These are phyloP conservation scores for Ostrea edulis DNA, from an alignment of 1,140 invertebrate genomes.

Conservation along the genomic window DNA sequence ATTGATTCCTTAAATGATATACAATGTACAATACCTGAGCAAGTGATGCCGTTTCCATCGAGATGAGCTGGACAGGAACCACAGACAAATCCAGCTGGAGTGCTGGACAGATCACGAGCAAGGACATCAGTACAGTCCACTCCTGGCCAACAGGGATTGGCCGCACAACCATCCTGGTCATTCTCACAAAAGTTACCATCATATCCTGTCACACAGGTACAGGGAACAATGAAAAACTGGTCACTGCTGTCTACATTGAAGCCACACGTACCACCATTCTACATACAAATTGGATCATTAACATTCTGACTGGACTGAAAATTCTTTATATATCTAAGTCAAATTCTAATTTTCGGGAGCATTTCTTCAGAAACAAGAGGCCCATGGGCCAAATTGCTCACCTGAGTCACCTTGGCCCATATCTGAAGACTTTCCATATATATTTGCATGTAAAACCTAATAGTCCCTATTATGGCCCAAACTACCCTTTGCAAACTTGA, in stretches of 20 bases:
- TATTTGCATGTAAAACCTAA: no score
- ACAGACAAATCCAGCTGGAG: conserved; percentile 53
- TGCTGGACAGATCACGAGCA: conserved; percentile 25
- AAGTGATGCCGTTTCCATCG: conserved; percentile 54
- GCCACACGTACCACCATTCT: conserved; percentile 62
- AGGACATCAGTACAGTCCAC: conserved; percentile 61
- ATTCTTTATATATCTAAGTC: no score
- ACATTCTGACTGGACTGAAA: no score
- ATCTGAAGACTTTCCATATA: no score
- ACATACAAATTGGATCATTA: not conserved
- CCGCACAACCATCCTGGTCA: conserved; percentile 59
- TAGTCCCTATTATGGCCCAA: no score
- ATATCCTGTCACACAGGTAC: conserved; percentile 56
- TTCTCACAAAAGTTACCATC: conserved; percentile 58
- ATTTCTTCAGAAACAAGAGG: no score
- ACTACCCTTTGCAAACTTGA: no score
- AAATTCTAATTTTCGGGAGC: no score
- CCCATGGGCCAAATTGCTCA: no score
- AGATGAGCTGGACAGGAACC: conserved; percentile 60
- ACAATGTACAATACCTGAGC: conserved; percentile 46
- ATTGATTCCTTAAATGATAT: no score
- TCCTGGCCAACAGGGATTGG: conserved; percentile 55
- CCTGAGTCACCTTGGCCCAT: no score
- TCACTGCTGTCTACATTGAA: conserved; percentile 49
- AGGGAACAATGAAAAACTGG: conserved; percentile 56